Percentiles rank a stretch among this genome's conserved stretches.
phyloP scores from a whole-genome alignment of 2,888 invertebrate genomes.

The Germaria angustata region DNA sequence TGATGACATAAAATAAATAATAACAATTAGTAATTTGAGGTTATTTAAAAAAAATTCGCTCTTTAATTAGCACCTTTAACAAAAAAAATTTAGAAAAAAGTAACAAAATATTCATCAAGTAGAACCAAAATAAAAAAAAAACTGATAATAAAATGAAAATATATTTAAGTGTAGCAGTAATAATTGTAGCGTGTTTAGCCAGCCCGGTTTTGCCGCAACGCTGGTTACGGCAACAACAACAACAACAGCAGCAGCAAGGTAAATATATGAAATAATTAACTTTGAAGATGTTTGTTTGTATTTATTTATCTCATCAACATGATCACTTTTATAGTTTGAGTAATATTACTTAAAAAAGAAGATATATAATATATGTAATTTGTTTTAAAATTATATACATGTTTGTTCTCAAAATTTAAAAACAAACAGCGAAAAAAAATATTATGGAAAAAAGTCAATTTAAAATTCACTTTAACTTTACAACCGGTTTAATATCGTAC shows the following conservation, averaged over 20 bases:
- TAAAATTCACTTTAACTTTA: not conserved
- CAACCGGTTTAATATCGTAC: conserved; percentile 47
- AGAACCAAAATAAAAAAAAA: no score
- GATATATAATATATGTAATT: not conserved
- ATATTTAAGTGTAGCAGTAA: conserved; percentile 24
- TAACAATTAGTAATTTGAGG: not conserved
- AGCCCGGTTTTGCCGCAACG: conserved; percentile 52
- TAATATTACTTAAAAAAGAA: not conserved
- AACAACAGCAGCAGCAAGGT: conserved; percentile 41
- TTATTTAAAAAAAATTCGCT: not conserved
- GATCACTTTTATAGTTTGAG: not conserved
- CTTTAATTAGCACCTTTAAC: conserved; percentile 40
- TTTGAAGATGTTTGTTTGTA: not conserved
- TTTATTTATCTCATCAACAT: not conserved
- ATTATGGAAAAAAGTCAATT: not conserved
- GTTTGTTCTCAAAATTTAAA: not conserved
- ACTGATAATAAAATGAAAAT: conserved; percentile 41
- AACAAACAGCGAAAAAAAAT: not conserved
- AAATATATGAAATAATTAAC: conserved; percentile 10
- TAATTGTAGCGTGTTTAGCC: conserved; percentile 51
- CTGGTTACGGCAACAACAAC: conserved; percentile 37
- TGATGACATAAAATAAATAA: not conserved
- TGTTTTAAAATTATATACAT: conserved; percentile 22
- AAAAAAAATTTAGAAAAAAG: not conserved
- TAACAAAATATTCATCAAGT: not conserved